phyloP scores from a whole-genome alignment of 2,888 invertebrate species.

The Clivina fossor region DNA sequence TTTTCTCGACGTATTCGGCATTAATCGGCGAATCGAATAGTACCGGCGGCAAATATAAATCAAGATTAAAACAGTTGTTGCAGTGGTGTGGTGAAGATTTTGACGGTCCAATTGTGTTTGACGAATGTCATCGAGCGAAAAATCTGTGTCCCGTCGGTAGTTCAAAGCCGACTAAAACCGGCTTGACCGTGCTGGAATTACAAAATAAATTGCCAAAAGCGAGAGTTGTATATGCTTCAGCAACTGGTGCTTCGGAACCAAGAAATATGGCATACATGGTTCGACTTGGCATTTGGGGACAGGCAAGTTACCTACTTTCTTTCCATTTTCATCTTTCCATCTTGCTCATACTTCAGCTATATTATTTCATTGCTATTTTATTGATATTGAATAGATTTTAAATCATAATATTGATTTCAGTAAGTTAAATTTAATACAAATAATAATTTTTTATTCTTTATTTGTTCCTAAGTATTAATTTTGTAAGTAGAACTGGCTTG shows the following conservation, averaged over 20 bases:
- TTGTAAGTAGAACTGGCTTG: too few relatives aligned
- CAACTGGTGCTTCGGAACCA: conserved; percentile 97
- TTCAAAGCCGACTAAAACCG: conserved; percentile 97
- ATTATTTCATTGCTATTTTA: too few relatives aligned
- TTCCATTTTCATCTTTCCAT: too few relatives aligned
- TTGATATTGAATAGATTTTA: too few relatives aligned
- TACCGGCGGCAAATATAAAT: conserved; percentile 83
- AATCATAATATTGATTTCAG: too few relatives aligned
- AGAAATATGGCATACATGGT: conserved; percentile 99
- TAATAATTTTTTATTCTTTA: too few relatives aligned
- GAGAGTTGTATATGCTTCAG: conserved; percentile 92
- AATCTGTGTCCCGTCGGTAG: conserved; percentile 96
- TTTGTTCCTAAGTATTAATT: too few relatives aligned
- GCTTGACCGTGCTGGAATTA: conserved; percentile 90
- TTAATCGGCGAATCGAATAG: conserved; percentile 96
- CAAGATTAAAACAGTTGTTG: conserved; percentile 90
- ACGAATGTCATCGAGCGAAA: conserved; percentile 99
- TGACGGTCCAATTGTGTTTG: conserved; percentile 95
- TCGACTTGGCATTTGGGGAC: conserved; percentile 96
- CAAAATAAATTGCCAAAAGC: conserved; percentile 93
- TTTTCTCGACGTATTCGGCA: conserved; percentile 98
- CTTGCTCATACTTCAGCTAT: too few relatives aligned
- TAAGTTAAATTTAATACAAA: too few relatives aligned
- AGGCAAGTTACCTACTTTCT: conserved; percentile 2
- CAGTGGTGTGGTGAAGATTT: conserved; percentile 99